A percentile compares a stretch with the other conserved stretches of the same genome.
Evolutionary conservation across 1,140 invertebrate species (phyloP).

Genomic region (Sminthurinus signatus): DNA sequence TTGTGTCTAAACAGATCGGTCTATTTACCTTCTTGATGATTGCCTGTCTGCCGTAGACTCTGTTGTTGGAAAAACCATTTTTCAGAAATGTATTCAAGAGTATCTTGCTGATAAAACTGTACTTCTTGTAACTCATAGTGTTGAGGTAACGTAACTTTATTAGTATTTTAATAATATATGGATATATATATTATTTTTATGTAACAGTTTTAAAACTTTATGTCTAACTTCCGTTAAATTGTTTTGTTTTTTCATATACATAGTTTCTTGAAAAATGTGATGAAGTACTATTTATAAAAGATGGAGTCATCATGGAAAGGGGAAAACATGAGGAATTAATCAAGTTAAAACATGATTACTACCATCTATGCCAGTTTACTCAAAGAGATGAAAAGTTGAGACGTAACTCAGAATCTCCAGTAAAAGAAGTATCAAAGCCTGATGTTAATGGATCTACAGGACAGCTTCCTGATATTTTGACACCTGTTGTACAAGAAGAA

Average conservation of each 20-base stretch:
- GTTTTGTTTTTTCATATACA: too few relatives aligned
- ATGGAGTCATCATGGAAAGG: conserved; percentile 46
- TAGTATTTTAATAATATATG: conserved; percentile 1
- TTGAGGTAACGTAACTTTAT: conserved; percentile 47
- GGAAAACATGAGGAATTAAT: background rate
- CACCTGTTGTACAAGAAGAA: too few relatives aligned
- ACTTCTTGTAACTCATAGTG: conserved; percentile 59
- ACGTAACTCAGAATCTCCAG: background rate
- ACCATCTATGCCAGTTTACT: background rate
- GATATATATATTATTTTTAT: too few relatives aligned
- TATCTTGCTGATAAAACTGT: conserved; percentile 60
- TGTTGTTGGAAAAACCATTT: conserved; percentile 50
- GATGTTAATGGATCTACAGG: too few relatives aligned
- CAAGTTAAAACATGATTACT: background rate
- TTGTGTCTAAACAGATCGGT: conserved; percentile 53
- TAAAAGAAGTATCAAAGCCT: background rate
- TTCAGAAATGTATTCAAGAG: conserved; percentile 47
- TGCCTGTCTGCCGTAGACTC: conserved; percentile 54
- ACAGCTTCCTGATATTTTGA: too few relatives aligned
- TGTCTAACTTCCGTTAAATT: too few relatives aligned
- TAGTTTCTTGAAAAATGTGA: conserved; percentile 51
- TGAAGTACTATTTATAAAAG: conserved; percentile 50
- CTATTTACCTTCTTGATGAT: conserved; percentile 52
- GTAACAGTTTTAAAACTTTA: too few relatives aligned
- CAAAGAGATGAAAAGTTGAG: background rate